Percentiles rank a stretch among this genome's conserved stretches.
These are phyloP conservation scores for Pachymerium ferrugineum DNA, from an alignment of 2,888 invertebrate species.

Conservation along the genomic window DNA sequence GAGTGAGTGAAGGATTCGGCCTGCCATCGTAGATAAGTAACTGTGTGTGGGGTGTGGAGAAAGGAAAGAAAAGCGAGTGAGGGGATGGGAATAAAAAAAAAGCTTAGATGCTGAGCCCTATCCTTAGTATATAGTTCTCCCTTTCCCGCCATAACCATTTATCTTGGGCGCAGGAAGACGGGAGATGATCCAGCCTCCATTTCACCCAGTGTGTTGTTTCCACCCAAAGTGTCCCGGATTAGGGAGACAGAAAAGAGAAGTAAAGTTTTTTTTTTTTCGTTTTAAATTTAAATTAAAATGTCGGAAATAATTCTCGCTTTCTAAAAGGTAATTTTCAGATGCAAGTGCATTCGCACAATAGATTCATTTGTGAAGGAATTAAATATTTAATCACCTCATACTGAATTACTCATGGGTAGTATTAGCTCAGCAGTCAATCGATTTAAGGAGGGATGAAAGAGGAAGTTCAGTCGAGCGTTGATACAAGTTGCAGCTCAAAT, in stretches of 20 bases:
- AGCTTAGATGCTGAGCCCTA: slow-evolving; percentile 9
- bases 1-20: not conserved
- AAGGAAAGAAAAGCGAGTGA: not conserved
- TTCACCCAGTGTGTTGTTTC: not conserved
- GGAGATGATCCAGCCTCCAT: not conserved
- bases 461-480: not conserved
- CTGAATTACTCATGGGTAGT: not conserved
- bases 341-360: not conserved
- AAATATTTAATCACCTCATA: slow-evolving; percentile 13
- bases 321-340: not conserved
- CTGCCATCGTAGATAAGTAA: slow-evolving; percentile 5
- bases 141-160: not conserved
- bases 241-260: not conserved
- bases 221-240: not conserved
- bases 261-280: not conserved
- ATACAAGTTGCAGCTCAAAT: not conserved
- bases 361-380: not conserved
- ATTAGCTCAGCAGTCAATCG: slow-evolving; percentile 13
- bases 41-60: not conserved
- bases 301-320: too few species aligned
- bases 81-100: not conserved
- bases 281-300: not conserved
- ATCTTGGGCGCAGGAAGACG: not conserved
- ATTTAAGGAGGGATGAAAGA: not conserved
- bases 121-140: slow-evolving; percentile 1